phyloP scores from a whole-genome alignment of 2,797 vertebrate species.

The Hylomyscus alleni region DNA sequence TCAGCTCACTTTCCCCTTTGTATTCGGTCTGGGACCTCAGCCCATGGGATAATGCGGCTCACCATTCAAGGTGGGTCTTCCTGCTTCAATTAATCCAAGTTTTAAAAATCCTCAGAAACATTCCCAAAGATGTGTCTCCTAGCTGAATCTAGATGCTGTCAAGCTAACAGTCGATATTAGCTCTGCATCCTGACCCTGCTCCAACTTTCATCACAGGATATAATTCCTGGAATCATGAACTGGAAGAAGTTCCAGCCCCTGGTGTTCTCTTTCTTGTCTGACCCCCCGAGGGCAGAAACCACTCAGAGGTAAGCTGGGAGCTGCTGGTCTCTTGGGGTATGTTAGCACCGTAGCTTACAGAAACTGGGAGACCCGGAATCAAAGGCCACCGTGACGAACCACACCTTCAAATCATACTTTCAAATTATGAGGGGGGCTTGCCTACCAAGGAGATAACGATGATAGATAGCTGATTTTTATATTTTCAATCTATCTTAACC shows the following conservation, averaged over 20 bases:
- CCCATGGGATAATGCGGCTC: background rate
- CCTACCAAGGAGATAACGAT: background rate
- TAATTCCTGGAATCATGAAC: constrained; percentile 91
- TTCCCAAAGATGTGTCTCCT: background rate
- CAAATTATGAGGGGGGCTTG: background rate
- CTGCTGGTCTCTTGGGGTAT: background rate
- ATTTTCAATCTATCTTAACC: constrained; percentile 37
- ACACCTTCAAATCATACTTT: background rate
- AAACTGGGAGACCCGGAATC: background rate
- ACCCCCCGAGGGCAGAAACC: constrained; percentile 52
- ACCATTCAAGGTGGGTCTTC: background rate
- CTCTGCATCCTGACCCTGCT: background rate
- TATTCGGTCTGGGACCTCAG: no score
- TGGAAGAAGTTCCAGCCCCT: constrained; percentile 91
- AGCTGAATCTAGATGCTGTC: background rate
- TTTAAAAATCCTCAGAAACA: background rate
- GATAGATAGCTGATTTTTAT: background rate
- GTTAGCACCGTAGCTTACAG: background rate
- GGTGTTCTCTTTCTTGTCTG: constrained; percentile 85
- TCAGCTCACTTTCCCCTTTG: background rate
- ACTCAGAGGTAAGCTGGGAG: constrained; percentile 88
- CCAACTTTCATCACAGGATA: constrained; percentile 89
- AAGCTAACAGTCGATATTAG: background rate
- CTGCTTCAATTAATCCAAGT: background rate
- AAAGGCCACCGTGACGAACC: background rate